Evolutionary conservation across 2,888 invertebrate genomes (phyloP), one percentile per base, ranked within the genome.

Genomic region (Bombylius discolor): DNA sequence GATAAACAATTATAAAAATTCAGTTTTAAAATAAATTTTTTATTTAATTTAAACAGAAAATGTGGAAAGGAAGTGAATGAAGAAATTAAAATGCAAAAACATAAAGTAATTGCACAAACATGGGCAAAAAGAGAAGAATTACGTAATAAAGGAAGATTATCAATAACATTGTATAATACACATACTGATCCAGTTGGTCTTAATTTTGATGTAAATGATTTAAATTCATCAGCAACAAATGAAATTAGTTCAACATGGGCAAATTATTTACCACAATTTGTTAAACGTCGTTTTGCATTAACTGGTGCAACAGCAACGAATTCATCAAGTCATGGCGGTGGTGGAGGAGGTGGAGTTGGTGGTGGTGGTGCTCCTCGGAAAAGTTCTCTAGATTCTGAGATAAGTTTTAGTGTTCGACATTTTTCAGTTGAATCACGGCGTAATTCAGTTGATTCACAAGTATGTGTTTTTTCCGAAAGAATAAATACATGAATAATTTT

Each of bases 211-310:
- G 70, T 73, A 0, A 73, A 73, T 52, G 74, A 74, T 59, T 65
- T 85, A 51, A 86, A 87, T 67, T 85, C 85, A 51, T 81, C 82
- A 51, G 87, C 84, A 53, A 88, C 89, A 58, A 86, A 86, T 62
- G 90, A 91, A 65, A 79, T 95, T 53, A 92, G 92, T 56, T 91
- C 94, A 1, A 89, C 91, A 1, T 95, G 93, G 90, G 91, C 90
- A 47, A 90, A 89, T 54, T 90, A 91, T 61, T 76, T 96, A 60
- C 94, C 94, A 0, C 85, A 90, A 62, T 81, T 94, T 67, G 85
- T 94, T 2, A 83, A 84, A 8, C 79, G 95, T 4, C 80, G 95
- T 64, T 89, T 89, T 64, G 95, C 92, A 0, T 76, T 95, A 12
- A 85, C 82, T 59, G 79, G 81, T 12, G 70, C 67, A 5, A 66